A percentile compares a stretch with the other conserved stretches of the same genome.
phyloP scores from a whole-genome alignment of 1,140 invertebrate genomes.

The Cydia amplana region DNA sequence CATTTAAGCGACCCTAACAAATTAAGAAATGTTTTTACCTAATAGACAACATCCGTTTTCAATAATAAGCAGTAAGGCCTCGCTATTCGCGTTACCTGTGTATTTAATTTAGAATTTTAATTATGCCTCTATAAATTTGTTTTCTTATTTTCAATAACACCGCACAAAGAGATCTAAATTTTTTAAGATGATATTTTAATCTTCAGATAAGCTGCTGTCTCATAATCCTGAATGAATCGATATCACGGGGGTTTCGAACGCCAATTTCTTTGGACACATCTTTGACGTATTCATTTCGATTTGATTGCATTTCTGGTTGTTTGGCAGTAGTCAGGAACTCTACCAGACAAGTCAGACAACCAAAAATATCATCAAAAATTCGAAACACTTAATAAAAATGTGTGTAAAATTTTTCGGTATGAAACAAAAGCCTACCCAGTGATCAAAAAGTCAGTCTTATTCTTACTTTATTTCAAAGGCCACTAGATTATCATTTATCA shows the following conservation, averaged over 20 bases:
- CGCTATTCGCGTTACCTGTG: neutral
- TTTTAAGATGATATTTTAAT: neutral
- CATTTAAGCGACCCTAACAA: conserved; percentile 8
- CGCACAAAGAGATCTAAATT: neutral
- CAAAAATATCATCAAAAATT: no score
- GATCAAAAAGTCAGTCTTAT: conserved; percentile 1
- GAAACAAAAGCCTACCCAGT: neutral
- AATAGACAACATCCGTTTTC: neutral
- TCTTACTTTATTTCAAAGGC: conserved; percentile 2
- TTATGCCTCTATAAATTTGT: neutral
- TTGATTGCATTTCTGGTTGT: no score
- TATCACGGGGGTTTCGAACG: no score
- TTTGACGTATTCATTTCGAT: no score
- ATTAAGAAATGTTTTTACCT: neutral
- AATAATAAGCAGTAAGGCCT: conserved; percentile 18
- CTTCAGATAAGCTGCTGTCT: neutral
- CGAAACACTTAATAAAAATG: no score
- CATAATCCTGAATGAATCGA: neutral
- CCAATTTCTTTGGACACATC: no score
- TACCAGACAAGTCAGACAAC: no score
- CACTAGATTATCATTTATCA: neutral
- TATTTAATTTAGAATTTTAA: neutral
- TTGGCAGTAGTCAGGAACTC: no score
- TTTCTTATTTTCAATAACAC: neutral
- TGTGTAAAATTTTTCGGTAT: neutral